Evolutionary conservation across 2,888 invertebrate genomes (phyloP).

Genomic region (Coelogynopora nodosa): DNA sequence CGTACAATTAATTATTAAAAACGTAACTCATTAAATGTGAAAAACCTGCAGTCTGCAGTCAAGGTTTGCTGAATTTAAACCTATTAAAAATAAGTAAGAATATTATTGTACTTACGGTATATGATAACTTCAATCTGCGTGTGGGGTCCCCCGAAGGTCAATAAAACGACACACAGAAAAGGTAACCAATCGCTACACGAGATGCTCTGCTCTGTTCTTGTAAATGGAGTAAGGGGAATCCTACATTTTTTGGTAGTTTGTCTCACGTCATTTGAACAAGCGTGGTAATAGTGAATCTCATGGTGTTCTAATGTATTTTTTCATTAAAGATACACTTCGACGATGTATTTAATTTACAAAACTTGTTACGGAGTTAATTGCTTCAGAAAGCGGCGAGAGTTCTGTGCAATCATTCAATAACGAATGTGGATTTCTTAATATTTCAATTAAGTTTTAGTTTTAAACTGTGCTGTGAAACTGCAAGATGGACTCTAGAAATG

Average conservation of each 20-base stretch:
- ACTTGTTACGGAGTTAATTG: not conserved
- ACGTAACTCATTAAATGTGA: too few species aligned
- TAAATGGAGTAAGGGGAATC: constrained; percentile 3
- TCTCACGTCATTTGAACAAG: not conserved
- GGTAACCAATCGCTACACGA: not conserved
- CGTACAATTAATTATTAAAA: too few species aligned
- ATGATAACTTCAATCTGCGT: not conserved
- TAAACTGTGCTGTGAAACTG: not conserved
- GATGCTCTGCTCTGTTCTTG: not conserved
- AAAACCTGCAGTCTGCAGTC: too few species aligned
- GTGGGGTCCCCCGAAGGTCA: constrained; percentile 17
- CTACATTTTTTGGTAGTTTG: not conserved
- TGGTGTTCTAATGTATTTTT: not conserved
- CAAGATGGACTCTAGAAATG: not conserved
- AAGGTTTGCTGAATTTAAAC: too few species aligned
- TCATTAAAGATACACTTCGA: not conserved
- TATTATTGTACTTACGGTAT: not conserved
- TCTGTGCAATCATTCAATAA: not conserved
- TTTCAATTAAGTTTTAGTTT: not conserved
- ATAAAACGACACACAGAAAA: not conserved
- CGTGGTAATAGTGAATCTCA: not conserved
- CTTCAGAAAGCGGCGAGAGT: not conserved
- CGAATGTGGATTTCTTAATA: not conserved
- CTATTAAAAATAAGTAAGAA: not conserved
- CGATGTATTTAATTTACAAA: not conserved